Evolutionary conservation across 2,888 invertebrate genomes (phyloP).

Genomic region (Lithophane socia): DNA sequence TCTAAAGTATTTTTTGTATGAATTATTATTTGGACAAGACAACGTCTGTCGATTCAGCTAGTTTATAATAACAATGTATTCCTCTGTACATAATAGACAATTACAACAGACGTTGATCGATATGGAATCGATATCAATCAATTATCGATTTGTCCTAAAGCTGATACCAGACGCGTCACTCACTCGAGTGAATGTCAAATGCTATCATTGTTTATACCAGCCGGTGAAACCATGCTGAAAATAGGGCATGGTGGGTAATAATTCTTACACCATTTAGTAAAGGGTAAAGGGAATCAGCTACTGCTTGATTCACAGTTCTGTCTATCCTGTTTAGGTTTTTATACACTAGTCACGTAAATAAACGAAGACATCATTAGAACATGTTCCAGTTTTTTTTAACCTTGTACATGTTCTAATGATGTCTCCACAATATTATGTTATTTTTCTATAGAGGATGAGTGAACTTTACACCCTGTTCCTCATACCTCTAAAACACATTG

Average conservation of each 20-base stretch:
- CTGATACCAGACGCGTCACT: neutral
- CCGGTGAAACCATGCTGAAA: conserved; percentile 11
- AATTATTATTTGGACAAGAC: neutral
- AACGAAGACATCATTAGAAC: neutral
- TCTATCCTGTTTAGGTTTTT: neutral
- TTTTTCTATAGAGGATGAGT: too few relatives aligned
- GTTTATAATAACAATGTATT: conserved; percentile 21
- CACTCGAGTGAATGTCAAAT: neutral
- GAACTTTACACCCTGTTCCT: too few relatives aligned
- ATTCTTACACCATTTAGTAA: neutral
- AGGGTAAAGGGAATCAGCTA: too few relatives aligned
- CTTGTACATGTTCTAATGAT: too few relatives aligned
- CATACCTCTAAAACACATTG: too few relatives aligned
- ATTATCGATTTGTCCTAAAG: neutral
- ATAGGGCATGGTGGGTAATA: conserved; percentile 1
- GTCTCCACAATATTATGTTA: too few relatives aligned
- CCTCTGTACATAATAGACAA: neutral
- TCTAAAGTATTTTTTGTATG: neutral
- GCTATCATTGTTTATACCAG: neutral
- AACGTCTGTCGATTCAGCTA: neutral
- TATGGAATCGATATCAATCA: conserved; percentile 8
- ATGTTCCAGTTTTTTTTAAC: neutral
- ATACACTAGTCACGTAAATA: too few relatives aligned
- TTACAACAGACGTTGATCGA: neutral
- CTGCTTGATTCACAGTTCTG: neutral